Percentiles rank a stretch among this genome's conserved stretches.
Conservation (phyloP, 2,797 vertebrate genomes). For the Hephaestus fuliginosus region DNA sequence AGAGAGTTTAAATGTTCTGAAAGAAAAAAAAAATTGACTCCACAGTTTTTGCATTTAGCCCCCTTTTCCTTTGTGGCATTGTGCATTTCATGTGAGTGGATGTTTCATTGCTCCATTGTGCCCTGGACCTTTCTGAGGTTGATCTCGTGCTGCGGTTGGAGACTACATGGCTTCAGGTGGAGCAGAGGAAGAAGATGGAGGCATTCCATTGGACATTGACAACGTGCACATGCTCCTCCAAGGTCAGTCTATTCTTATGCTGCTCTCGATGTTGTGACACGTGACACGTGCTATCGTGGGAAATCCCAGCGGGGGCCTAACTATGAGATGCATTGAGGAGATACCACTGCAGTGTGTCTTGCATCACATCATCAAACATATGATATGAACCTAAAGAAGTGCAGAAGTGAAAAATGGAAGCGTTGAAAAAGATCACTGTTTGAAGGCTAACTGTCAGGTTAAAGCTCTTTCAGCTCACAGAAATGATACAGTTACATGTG, state of each 20-base stretch:
- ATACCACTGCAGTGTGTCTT: constrained; percentile 7
- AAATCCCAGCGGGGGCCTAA: background rate
- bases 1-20: background rate
- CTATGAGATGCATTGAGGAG: background rate
- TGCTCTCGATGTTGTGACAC: constrained; percentile 29
- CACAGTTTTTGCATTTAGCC: background rate
- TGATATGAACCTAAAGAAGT: background rate
- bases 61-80: background rate
- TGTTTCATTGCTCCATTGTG: background rate
- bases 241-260: constrained; percentile 83
- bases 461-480: background rate
- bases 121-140: constrained; percentile 10
- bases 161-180: constrained; percentile 86
- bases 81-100: background rate
- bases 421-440: background rate
- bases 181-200: constrained; percentile 76
- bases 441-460: background rate
- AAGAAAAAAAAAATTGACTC: background rate
- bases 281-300: constrained; percentile 7
- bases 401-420: background rate
- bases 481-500: background rate
- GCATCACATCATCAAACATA: background rate
- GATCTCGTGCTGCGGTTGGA: background rate
- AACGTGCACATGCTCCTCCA: constrained; percentile 89
- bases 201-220: constrained; percentile 87